phyloP scores from a whole-genome alignment of 1,140 invertebrate genomes.

The Phymorhynchus buccinoides region DNA sequence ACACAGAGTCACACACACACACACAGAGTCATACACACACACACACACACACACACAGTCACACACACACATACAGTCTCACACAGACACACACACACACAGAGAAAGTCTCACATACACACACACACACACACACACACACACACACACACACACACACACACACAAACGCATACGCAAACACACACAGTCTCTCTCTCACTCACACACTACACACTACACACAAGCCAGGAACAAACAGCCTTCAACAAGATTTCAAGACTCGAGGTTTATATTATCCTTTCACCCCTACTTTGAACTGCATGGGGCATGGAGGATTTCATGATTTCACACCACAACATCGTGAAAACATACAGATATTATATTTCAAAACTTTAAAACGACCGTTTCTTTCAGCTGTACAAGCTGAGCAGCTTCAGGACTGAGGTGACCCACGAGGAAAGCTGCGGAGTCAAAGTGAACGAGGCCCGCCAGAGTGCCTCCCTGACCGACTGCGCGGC shows the following conservation, averaged over 20 bases:
- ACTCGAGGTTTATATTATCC: too few relatives aligned
- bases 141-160: not conserved
- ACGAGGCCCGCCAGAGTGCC: not conserved
- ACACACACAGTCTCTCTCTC: not conserved
- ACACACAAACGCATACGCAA: not conserved
- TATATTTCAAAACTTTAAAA: too few relatives aligned
- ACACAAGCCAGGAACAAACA: too few relatives aligned
- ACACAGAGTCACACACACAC: not conserved
- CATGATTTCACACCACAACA: too few relatives aligned
- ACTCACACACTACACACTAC: not conserved
- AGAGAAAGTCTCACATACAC: not conserved
- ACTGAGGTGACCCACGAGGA: not conserved
- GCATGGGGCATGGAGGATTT: too few relatives aligned
- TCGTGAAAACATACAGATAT: too few relatives aligned
- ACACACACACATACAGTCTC: not conserved
- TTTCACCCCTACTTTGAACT: too few relatives aligned
- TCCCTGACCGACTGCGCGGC: not conserved
- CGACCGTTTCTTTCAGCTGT: too few relatives aligned
- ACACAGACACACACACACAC: constrained; percentile 19
- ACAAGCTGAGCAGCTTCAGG: not conserved
- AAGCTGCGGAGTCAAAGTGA: not conserved
- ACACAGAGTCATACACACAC: not conserved
- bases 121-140: not conserved
- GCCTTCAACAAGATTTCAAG: too few relatives aligned
- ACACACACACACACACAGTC: not conserved